A percentile compares a stretch with the other conserved stretches of the same genome.
Conservation (phyloP, 1,140 invertebrate species). For the Drosophila rhopaloa region DNA sequence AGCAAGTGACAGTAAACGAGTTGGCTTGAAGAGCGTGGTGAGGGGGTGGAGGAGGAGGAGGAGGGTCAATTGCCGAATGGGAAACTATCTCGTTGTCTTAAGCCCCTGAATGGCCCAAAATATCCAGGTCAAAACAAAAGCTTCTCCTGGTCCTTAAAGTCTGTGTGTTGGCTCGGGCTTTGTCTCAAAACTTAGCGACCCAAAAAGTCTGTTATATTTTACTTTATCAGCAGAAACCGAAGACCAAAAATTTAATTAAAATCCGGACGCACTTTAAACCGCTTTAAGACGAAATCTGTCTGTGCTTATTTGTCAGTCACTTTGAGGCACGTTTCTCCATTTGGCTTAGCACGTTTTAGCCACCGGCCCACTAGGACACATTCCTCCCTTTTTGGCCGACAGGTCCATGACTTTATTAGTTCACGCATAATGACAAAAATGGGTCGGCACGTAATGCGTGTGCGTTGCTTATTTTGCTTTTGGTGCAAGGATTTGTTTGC, state of each 20-base stretch:
- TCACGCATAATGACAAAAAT: constrained; percentile 80
- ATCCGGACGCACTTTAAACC: constrained; percentile 45
- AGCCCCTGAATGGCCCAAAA: constrained; percentile 21
- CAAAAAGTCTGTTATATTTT: constrained; percentile 12
- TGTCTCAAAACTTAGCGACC: constrained; percentile 10
- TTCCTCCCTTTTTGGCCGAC: constrained; percentile 27
- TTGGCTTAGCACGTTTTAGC: constrained; percentile 73
- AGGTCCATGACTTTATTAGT: constrained; percentile 73
- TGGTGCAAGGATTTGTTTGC: constrained; percentile 70
- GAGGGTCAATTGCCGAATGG: constrained; percentile 41
- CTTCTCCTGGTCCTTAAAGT: constrained; percentile 6
- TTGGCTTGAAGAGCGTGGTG: constrained; percentile 30
- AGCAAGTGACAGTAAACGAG: constrained; percentile 81
- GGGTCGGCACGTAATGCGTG: constrained; percentile 77
- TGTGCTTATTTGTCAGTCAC: constrained; percentile 28
- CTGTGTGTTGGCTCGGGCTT: constrained; percentile 7
- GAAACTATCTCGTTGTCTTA: constrained; percentile 68
- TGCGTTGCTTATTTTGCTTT: constrained; percentile 70
- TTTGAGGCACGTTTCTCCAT: constrained; percentile 44
- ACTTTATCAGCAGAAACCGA: constrained; percentile 13
- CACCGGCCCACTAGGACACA: constrained; percentile 30
- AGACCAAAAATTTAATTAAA: constrained; percentile 24
- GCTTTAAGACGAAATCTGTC: constrained; percentile 49
- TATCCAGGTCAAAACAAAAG: constrained; percentile 40
- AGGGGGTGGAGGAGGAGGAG: background rate